Evolutionary conservation across 92 coral and sea anemone species (phyloP).

Genomic region (Umimayanthus kanabou): DNA sequence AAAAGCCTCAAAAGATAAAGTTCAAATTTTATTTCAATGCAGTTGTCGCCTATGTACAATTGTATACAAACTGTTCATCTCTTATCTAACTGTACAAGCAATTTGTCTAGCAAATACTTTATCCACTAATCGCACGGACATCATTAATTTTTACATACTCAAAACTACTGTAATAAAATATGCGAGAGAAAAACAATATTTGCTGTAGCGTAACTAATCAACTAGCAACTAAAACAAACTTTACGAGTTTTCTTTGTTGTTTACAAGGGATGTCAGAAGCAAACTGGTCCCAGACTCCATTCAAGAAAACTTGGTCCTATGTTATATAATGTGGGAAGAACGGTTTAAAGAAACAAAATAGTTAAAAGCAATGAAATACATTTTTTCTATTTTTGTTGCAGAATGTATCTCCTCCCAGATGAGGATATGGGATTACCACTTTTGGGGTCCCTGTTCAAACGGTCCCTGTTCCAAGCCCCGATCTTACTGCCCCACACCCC

Average conservation of each 20-base stretch:
- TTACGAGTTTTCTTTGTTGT: neutral
- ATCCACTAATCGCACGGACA: neutral
- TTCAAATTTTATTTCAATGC: neutral
- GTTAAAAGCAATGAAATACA: neutral
- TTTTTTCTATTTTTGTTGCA: too few species aligned
- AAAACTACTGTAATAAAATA: neutral
- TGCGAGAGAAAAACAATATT: too few species aligned
- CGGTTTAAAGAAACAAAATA: neutral
- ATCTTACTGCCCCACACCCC: too few species aligned
- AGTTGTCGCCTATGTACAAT: neutral
- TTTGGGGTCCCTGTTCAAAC: too few species aligned
- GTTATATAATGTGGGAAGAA: neutral
- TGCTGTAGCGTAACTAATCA: too few species aligned
- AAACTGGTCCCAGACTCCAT: neutral
- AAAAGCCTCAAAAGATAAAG: neutral
- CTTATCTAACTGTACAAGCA: neutral
- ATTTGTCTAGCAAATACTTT: too few species aligned
- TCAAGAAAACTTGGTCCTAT: neutral
- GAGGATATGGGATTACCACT: too few species aligned
- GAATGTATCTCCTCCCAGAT: too few species aligned
- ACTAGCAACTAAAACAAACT: neutral
- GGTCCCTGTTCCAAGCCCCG: too few species aligned
- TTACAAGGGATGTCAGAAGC: neutral
- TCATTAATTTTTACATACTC: neutral
- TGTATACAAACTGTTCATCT: neutral